These are phyloP conservation scores for Corticium candelabrum DNA, from an alignment of 37 sponge, comb jelly and placozoan genomes.

Conservation along the genomic window DNA sequence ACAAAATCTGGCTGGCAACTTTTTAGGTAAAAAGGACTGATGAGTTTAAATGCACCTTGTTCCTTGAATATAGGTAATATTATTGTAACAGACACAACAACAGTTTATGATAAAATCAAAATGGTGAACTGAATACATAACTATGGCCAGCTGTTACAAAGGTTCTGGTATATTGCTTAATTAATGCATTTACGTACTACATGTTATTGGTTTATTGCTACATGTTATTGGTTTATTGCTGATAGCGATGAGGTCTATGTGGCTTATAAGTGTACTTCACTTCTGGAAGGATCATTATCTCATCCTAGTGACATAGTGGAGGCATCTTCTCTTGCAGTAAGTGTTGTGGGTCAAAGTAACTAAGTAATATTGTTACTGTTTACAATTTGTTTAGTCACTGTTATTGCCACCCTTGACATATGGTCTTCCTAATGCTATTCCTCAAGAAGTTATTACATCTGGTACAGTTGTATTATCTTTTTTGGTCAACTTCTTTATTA, in stretches of 20 bases:
- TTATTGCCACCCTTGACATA: slow-evolving; percentile 29
- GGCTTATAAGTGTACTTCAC: background rate
- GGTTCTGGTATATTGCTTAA: no score
- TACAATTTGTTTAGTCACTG: slow-evolving; percentile 14
- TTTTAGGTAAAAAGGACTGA: no score
- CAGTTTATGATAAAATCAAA: no score
- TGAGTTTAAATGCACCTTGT: no score
- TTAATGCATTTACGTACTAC: no score
- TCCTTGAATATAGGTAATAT: no score
- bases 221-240: no score
- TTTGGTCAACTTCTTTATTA: background rate
- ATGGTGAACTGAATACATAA: no score
- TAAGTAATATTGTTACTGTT: background rate
- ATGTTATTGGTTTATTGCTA: no score
- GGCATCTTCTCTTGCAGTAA: slow-evolving; percentile 46
- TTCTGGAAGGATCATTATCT: slow-evolving; percentile 6
- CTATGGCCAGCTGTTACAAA: no score
- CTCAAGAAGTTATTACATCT: background rate
- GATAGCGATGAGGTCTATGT: background rate
- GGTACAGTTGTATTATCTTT: background rate
- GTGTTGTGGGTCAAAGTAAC: background rate
- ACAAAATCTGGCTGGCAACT: no score
- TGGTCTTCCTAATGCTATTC: slow-evolving; percentile 15
- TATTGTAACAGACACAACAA: no score
- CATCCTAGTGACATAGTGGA: slow-evolving; percentile 55